Base-by-base conservation (phyloP, 2,888 invertebrate genomes). In the Ormyrus rosae region DNA sequence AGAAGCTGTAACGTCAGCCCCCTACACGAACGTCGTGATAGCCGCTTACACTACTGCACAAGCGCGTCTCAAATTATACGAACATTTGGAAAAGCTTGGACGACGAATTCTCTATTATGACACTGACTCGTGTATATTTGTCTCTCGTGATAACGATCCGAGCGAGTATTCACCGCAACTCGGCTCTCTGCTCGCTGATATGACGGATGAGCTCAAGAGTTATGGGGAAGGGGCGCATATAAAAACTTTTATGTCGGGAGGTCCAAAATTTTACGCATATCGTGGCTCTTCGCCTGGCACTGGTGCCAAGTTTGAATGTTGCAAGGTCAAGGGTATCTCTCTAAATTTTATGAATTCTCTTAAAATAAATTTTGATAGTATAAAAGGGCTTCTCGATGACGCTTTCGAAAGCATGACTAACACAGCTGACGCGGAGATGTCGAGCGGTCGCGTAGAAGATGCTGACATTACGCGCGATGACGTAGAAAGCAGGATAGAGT, bases 81-180 rank as follows among this genome's bases (percentile, higher is more conserved):
- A 77, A 4, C 86, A 87, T 34, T 76, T 91, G 6, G 85, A 90
- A 11, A 78, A 76, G 19, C 80, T 91, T 10, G 85, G 82, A 7
- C 53, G 53, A 53, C 9, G 53, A 7, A 53, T 53, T 53, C 9
- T 9, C 7, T 53, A 53, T 53, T 8, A 72, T 83, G 77, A 80
- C 34, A 80, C 77, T 6, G 70, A 79, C 50, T 72, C 70, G 1
- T 53, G 71, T 10, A 73, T 81, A 10, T 78, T 45, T 68, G 53
- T 74, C 1, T 61, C 7, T 48, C 8, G n/a, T 4, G 51, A 19
- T 45, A n/a, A 34, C 64, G 46, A 45, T 34, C 9, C 53, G 53
- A 8, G n/a, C 64, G 64, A 64, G 46, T 64, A 64, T 46, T 7
- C 13, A 46, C 45, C 46, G 46, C 64, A 19, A 1, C n/a, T 64